Percentiles rank a stretch among this genome's conserved stretches.
Evolutionary conservation across 2,797 vertebrate species (phyloP).

Genomic region (Anguilla pacifica): DNA sequence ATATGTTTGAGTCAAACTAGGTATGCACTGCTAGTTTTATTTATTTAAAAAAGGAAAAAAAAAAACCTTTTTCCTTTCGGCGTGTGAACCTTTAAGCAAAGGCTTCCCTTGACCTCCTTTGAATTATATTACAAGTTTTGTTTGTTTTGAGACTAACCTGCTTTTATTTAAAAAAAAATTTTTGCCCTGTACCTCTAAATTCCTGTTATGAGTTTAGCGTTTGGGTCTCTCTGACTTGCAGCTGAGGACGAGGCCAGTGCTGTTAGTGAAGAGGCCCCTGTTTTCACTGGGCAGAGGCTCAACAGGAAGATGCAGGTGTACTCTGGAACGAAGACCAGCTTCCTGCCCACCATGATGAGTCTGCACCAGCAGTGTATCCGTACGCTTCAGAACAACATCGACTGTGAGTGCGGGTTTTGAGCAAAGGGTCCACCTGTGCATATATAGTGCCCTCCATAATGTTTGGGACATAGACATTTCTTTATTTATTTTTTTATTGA

Average conservation of each 20-base stretch:
- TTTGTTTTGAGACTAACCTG: not conserved
- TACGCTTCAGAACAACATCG: conserved; percentile 87
- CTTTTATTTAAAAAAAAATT: not conserved
- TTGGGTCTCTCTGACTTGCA: not conserved
- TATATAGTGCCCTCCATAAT: not conserved
- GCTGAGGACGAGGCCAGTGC: conserved; percentile 58
- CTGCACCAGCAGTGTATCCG: conserved; percentile 87
- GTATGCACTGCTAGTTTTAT: not conserved
- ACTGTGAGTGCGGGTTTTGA: conserved; percentile 73
- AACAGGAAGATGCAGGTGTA: conserved; percentile 91
- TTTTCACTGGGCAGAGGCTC: conserved; percentile 80
- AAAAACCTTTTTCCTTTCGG: not conserved
- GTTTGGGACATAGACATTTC: too few relatives aligned
- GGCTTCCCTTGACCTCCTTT: not conserved
- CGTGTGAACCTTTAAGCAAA: not conserved
- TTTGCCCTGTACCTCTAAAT: not conserved
- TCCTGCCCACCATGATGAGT: conserved; percentile 82
- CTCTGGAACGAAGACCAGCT: conserved; percentile 79
- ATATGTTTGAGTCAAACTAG: not conserved
- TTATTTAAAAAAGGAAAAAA: too few relatives aligned
- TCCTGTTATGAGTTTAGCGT: not conserved
- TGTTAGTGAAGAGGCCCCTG: conserved; percentile 56
- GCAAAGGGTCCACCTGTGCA: conserved; percentile 17
- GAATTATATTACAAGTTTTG: not conserved
- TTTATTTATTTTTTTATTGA: too few relatives aligned